Percentiles rank a stretch among this genome's conserved stretches.
phyloP scores from a whole-genome alignment of 2,888 invertebrate species.

The Rutpela maculata region DNA sequence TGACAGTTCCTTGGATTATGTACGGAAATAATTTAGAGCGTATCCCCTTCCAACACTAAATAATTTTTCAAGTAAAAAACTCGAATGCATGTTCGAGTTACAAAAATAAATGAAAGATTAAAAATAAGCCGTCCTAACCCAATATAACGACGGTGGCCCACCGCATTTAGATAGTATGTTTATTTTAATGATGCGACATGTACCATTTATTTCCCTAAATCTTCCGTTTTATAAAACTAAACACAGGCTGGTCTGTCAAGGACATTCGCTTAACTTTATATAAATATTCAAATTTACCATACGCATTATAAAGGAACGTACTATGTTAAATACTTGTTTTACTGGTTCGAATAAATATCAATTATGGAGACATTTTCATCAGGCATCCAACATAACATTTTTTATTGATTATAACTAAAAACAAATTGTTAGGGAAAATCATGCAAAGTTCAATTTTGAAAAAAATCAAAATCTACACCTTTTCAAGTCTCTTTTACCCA shows the following conservation, averaged over 20 bases:
- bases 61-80: constrained; percentile 29
- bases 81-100: constrained; percentile 34
- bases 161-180: constrained; percentile 64
- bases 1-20: constrained; percentile 20
- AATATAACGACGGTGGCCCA: constrained; percentile 65
- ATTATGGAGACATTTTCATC: no score
- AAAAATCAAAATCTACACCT: no score
- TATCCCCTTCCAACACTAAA: constrained; percentile 23
- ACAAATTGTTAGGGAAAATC: no score
- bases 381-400: no score
- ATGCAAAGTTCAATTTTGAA: no score
- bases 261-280: constrained; percentile 13
- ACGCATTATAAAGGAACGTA: neutral
- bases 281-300: constrained; percentile 21
- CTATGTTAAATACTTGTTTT: neutral
- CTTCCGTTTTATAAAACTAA: constrained; percentile 62
- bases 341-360: neutral
- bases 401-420: no score
- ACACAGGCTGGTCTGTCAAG: constrained; percentile 57
- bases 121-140: constrained; percentile 65
- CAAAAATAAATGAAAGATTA: constrained; percentile 60
- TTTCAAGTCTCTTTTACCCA: no score
- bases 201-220: constrained; percentile 68
- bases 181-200: constrained; percentile 68
- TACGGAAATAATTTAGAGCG: constrained; percentile 36